Evolutionary conservation across 2,797 vertebrate genomes (phyloP).

Genomic region (Mus spretus): DNA sequence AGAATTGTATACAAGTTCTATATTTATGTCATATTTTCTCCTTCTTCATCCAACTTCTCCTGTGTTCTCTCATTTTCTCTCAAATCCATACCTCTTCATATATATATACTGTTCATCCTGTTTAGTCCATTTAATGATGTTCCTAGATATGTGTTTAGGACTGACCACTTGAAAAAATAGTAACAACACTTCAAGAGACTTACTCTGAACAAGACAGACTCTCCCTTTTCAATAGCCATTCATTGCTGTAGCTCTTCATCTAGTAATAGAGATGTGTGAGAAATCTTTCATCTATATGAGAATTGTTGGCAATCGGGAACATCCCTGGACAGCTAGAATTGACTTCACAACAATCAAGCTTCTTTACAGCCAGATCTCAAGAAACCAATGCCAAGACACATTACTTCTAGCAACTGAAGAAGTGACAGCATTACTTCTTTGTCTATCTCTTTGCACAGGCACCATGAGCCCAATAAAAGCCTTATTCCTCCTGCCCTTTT

Average conservation of each 20-base stretch:
- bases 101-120: too few relatives aligned
- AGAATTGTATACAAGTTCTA: neutral
- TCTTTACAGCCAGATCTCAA: neutral
- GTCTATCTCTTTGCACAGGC: neutral
- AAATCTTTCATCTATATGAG: neutral
- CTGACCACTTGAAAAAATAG: neutral
- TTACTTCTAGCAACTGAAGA: neutral
- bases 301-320: neutral
- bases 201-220: neutral
- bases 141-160: neutral
- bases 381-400: neutral
- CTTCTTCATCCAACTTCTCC: neutral
- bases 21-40: neutral
- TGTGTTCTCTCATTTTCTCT: neutral
- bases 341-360: neutral
- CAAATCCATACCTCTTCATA: neutral
- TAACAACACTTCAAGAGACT: neutral
- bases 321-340: neutral
- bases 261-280: neutral
- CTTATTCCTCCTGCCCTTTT: too few relatives aligned
- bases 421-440: neutral
- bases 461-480: neutral
- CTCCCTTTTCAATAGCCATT: neutral
- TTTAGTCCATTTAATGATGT: neutral
- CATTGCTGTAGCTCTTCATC: neutral